Percentiles rank a stretch among this genome's conserved stretches.
These are phyloP conservation scores for Antidorcas marsupialis DNA, from an alignment of 2,113 vertebrate genomes.

Conservation along the genomic window DNA sequence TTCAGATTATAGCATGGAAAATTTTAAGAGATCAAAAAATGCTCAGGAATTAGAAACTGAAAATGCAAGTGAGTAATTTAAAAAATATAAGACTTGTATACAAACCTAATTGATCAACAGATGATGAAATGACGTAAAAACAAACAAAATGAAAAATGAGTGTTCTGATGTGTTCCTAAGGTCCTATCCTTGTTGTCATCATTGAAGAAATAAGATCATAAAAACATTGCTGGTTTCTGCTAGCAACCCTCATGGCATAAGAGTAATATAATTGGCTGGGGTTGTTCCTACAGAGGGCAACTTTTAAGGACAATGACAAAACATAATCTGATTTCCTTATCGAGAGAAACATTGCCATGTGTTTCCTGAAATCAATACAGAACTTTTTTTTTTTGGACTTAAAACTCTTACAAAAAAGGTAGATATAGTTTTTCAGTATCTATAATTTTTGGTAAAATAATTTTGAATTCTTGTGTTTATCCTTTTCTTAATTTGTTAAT, in stretches of 20 bases:
- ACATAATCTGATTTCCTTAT: neutral
- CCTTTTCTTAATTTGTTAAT: neutral
- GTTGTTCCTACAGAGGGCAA: neutral
- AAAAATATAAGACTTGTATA: neutral
- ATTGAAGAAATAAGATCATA: neutral
- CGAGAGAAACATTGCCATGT: neutral
- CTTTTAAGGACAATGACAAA: fast-evolving
- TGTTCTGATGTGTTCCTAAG: neutral
- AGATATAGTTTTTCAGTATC: neutral
- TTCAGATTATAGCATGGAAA: neutral
- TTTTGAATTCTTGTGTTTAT: neutral
- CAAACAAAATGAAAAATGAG: neutral
- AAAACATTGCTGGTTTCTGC: neutral
- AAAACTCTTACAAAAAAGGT: neutral
- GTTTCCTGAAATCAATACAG: neutral
- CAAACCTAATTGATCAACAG: neutral
- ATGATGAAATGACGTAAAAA: neutral
- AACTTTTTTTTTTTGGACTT: neutral
- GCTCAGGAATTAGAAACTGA: neutral
- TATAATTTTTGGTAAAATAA: neutral
- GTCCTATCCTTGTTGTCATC: neutral
- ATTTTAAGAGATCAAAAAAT: neutral
- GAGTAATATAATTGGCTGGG: fast-evolving
- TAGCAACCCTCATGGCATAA: fast-evolving
- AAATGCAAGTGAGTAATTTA: neutral